Percentiles rank a stretch among this genome's conserved stretches.
Conservation (phyloP, 2,113 vertebrate species). For the Platysternon megacephalum region DNA sequence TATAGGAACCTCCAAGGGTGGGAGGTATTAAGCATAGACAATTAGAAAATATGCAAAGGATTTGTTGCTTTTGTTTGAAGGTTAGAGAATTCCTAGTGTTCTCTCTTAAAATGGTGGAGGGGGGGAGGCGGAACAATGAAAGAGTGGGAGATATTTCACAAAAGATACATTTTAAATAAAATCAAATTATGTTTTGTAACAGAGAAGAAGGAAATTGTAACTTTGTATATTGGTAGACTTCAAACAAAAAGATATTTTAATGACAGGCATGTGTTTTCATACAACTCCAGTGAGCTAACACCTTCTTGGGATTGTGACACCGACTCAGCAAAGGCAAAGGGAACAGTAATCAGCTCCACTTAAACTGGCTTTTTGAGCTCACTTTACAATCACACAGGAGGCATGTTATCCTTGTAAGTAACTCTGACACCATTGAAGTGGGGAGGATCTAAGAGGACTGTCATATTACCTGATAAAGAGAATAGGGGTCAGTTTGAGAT, state of each 20-base stretch:
- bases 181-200: accelerated
- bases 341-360: accelerated
- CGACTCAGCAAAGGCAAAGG: background rate
- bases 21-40: background rate
- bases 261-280: background rate
- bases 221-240: accelerated
- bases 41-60: background rate
- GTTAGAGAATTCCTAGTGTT: background rate
- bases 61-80: background rate
- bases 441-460: background rate
- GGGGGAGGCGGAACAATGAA: background rate
- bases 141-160: accelerated
- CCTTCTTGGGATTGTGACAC: background rate
- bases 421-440: background rate
- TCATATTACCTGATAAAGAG: background rate
- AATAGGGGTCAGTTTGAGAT: background rate
- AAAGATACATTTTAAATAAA: background rate
- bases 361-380: background rate
- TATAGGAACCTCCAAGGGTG: background rate
- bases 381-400: background rate
- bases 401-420: background rate
- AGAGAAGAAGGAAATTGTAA: accelerated
- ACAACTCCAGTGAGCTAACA: background rate
- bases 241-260: accelerated
- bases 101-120: background rate